phyloP scores from a whole-genome alignment of 2,113 vertebrate species.

The Albula glossodonta region DNA sequence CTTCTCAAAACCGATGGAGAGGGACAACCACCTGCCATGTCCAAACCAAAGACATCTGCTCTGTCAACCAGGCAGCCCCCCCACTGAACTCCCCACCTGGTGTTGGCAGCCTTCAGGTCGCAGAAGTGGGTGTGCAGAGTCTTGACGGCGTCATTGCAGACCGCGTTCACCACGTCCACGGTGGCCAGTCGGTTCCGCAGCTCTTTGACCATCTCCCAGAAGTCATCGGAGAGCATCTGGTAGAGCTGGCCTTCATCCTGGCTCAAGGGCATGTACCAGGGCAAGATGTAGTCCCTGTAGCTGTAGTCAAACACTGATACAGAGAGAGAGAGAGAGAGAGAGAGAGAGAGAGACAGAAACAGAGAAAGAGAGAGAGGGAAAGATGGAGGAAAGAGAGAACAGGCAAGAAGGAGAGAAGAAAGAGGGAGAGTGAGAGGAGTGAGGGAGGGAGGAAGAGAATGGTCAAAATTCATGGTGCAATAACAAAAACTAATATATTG shows the following conservation, averaged over 20 bases:
- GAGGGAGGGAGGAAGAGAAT: too few species aligned
- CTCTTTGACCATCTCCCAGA: conserved; percentile 90
- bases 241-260: conserved; percentile 89
- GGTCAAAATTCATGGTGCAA: too few species aligned
- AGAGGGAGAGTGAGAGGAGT: too few species aligned
- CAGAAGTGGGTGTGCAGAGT: conserved; percentile 90
- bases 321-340: conserved; percentile 45
- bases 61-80: neutral
- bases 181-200: conserved; percentile 81
- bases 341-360: neutral
- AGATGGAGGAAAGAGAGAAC: neutral
- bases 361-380: neutral
- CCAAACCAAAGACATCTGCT: neutral
- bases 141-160: conserved; percentile 88
- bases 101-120: conserved; percentile 89
- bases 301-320: conserved; percentile 91
- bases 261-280: conserved; percentile 90
- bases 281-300: conserved; percentile 93
- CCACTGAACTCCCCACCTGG: conserved; percentile 70
- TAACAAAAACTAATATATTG: too few species aligned
- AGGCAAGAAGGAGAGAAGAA: too few species aligned
- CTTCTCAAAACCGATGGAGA: neutral
- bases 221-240: conserved; percentile 92
- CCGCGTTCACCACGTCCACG: conserved; percentile 88
- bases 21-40: neutral